Percentiles rank a stretch among this genome's conserved stretches.
Conservation (phyloP, 1,140 invertebrate genomes). For the Drosophila insularis region DNA sequence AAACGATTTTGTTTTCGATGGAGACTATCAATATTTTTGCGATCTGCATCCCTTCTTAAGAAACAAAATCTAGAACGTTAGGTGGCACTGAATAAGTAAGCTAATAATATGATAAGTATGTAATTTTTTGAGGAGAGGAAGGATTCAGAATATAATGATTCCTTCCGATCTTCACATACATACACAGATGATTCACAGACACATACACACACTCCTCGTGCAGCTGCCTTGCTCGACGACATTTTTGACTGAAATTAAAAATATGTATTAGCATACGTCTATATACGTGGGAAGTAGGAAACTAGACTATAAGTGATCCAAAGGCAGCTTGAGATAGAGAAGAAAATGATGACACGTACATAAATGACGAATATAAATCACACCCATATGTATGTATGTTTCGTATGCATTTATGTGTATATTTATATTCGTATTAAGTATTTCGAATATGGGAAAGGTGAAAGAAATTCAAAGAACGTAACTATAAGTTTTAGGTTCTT, state of each 20-base stretch:
- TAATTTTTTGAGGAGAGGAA: background rate
- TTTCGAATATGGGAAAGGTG: slow-evolving; percentile 78
- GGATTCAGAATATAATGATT: background rate
- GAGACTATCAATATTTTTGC: background rate
- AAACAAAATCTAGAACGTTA: background rate
- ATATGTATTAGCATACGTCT: slow-evolving; percentile 43
- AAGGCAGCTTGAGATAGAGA: slow-evolving; percentile 28
- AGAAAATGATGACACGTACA: slow-evolving; percentile 8
- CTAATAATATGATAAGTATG: slow-evolving; percentile 6
- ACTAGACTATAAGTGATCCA: slow-evolving; percentile 44
- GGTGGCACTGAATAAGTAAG: slow-evolving; percentile 3
- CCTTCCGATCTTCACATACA: background rate
- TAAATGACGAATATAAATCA: slow-evolving; percentile 21
- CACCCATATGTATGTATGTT: slow-evolving; percentile 52
- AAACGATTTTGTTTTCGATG: background rate
- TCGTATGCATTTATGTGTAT: slow-evolving; percentile 47
- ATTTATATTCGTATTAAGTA: slow-evolving; percentile 63
- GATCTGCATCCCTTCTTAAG: background rate
- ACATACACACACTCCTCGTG: slow-evolving; percentile 36
- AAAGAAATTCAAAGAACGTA: slow-evolving; percentile 78
- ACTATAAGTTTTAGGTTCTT: slow-evolving; percentile 73
- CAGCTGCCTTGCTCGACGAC: slow-evolving; percentile 34
- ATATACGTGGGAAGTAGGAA: slow-evolving; percentile 41
- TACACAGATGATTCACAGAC: slow-evolving; percentile 21
- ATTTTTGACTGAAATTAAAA: slow-evolving; percentile 61